These are phyloP conservation scores for Characodon lateralis DNA, from an alignment of 2,797 vertebrate species.

Conservation along the genomic window DNA sequence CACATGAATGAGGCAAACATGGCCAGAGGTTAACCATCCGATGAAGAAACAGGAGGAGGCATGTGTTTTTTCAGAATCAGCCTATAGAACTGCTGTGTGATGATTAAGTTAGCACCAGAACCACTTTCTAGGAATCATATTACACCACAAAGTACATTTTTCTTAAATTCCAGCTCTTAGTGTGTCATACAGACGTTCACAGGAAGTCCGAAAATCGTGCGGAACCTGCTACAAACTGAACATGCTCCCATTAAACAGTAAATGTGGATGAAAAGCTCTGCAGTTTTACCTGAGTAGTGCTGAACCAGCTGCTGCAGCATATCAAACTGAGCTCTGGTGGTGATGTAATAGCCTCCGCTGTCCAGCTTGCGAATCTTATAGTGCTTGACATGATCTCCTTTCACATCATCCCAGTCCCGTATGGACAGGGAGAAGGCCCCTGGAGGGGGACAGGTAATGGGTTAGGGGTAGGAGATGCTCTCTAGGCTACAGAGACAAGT, in stretches of 20 bases:
- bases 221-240: not conserved
- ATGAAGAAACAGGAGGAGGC: too few relatives aligned
- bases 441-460: slow-evolving; percentile 50
- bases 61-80: too few relatives aligned
- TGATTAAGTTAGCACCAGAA: too few relatives aligned
- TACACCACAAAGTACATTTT: too few relatives aligned
- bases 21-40: too few relatives aligned
- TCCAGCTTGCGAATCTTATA: slow-evolving; percentile 99
- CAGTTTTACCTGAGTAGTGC: slow-evolving; percentile 91
- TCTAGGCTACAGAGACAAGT: not conserved
- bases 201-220: too few relatives aligned
- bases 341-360: slow-evolving; percentile 98
- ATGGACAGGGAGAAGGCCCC: slow-evolving; percentile 98
- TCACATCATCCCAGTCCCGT: slow-evolving; percentile 96
- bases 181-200: not conserved
- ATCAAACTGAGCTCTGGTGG: slow-evolving; percentile 96
- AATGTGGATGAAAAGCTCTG: not conserved
- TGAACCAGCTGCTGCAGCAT: slow-evolving; percentile 95
- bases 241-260: not conserved
- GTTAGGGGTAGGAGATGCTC: not conserved
- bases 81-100: too few relatives aligned
- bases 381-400: slow-evolving; percentile 97
- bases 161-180: not conserved
- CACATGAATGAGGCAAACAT: too few relatives aligned
- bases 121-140: too few relatives aligned